Base-by-base conservation (phyloP, 2,888 invertebrate genomes). In the Lasius fuliginosus region DNA sequence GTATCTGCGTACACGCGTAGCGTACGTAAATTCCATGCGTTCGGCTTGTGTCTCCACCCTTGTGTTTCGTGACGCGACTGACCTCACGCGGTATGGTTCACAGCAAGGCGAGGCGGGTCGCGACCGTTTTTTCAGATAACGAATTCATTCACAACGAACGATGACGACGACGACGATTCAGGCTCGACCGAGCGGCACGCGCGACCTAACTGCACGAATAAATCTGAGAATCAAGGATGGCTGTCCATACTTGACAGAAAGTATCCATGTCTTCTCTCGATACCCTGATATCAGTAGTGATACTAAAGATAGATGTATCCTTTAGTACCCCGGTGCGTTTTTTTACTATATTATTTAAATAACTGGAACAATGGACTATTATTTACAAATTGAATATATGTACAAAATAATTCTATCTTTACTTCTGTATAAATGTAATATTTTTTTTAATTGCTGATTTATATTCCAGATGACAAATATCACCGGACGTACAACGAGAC, bases 71-170 rank as follows among this genome's bases (percentile, higher is more conserved):
- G 87, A 85, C 75, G 84, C 75, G 76, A 58, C 81, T 88, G 88
- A 88, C 87, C 79, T 84, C 65, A 75, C 77, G 53, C 84, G 82
- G 82, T 85, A 88, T 88, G 88, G 91, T 92, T 93, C 92, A 90
- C 86, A 87, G 89, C 89, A 88, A 58, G 82, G 82, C 75, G 67
- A 64, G 67, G 46, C 88, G 86, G 90, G 90, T 92, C 91, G 86
- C 88, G 90, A 90, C 89, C 90, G 86, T 87, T 89, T 90, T 88
- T 86, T 85, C 86, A 88, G 93, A 94, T 93, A 93, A 93, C 91
- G 91, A 90, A 92, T 93, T 93, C 93, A 93, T 93, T 93, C 93
- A 94, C 91, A 91, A 93, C 84, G 85, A 60, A 85, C 76, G 76
- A 65, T 67, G 81, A 82, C 74, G 71, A 68, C 69, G 69, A 69